These are phyloP conservation scores for Chamaedrilus cognettii DNA, from an alignment of 2,888 invertebrate genomes.

Conservation along the genomic window DNA sequence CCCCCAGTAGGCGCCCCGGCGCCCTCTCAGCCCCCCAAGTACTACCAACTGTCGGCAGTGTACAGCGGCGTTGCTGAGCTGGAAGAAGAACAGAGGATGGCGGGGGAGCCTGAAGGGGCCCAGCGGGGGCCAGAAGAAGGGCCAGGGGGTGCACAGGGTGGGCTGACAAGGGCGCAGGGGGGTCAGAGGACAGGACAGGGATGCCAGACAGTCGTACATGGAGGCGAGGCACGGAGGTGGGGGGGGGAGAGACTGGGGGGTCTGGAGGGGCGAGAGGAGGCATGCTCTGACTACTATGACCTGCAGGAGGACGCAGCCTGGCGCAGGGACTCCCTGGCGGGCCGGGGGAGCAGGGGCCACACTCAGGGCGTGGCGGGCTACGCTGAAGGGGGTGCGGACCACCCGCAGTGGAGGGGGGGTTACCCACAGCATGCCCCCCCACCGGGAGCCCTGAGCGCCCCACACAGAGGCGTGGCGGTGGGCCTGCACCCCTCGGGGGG, in stretches of 20 bases:
- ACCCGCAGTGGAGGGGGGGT: neutral
- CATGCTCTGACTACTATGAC: conserved; percentile 1
- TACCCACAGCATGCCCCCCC: neutral
- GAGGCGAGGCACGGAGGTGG: no score
- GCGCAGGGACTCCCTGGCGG: neutral
- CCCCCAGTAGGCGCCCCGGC: neutral
- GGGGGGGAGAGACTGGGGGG: no score
- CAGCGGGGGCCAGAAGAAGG: no score
- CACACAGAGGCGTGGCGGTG: neutral
- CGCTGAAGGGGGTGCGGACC: neutral
- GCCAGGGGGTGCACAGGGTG: no score
- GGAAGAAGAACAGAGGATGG: neutral
- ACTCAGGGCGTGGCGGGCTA: neutral
- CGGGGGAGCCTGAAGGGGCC: no score
- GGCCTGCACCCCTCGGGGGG: neutral
- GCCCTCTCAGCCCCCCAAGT: neutral
- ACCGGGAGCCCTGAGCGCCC: neutral
- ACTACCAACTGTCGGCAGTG: conserved; percentile 2
- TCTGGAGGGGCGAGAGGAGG: no score
- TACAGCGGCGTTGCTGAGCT: neutral
- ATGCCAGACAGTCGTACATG: no score
- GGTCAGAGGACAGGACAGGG: no score
- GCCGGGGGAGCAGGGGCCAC: neutral
- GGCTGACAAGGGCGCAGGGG: no score
- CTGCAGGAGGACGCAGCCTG: conserved; percentile 4